Evolutionary conservation across 92 coral and sea anemone genomes (phyloP), one percentile per base, ranked within the genome.

Genomic region (Porites lobata): DNA sequence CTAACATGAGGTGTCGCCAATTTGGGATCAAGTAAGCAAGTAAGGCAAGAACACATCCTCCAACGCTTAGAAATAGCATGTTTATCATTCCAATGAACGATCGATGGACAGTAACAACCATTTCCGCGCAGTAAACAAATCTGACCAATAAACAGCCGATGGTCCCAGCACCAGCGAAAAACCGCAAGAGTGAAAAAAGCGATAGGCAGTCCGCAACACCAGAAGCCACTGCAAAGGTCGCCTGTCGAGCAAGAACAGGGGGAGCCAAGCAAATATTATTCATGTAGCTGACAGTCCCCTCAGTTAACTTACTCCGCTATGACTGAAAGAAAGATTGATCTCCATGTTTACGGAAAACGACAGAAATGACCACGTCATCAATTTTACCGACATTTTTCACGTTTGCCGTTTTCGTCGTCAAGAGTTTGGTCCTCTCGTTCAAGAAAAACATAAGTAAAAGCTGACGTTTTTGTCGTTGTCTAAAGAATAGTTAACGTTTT

Each of bases 41-140:
- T 71, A 90, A 72, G 5, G 94, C 75, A 20, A 94, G 78, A 18
- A 91, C 66, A 13, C 87, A 75, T 62, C 85, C 88, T 1, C 97
- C 97, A 67, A 87, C 71, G 6, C 86, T 79, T 59, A 94, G 86
- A 53, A 87, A 92, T 50, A 92, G 71, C 59, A 89, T 92, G 77
- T 77, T 66, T 9, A 94, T 64, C n/a, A 94, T 86, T 4, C 97
- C 97, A 66, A 90, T 90, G 51, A 75, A 91, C 26, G 97, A 92
- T 4, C 97, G 91, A 78, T 92, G 78, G 13, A 79, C 86, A 54
- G 93, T 94, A 69, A 84, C 88, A 4, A 91, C 90, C 79, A 94
- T 87, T 58, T 94, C 97, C 85, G 90, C 86, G 66, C 95, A 92
- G 88, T 92, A 94, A 7, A 92, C 95, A 26, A 89, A 90, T 18